phyloP scores from a whole-genome alignment of 2,797 vertebrate species.

The Manis crassicaudata region DNA sequence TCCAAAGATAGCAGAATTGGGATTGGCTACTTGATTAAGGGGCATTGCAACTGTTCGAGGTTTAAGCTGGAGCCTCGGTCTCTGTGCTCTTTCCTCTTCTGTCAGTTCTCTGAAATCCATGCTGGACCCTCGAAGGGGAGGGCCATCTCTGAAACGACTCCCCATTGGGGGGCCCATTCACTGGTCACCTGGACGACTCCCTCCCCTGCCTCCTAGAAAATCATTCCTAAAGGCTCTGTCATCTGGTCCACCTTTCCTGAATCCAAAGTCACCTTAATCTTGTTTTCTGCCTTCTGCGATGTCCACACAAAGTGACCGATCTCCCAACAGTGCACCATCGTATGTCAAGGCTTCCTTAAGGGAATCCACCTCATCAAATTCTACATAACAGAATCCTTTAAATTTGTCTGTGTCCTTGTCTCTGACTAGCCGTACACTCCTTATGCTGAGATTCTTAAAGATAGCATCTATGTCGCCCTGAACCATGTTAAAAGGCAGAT shows the following conservation, averaged over 20 bases:
- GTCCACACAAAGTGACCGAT: constrained; percentile 95
- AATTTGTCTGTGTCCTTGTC: constrained; percentile 99
- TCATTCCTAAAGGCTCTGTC: constrained; percentile 95
- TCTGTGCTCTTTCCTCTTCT: constrained; percentile 98
- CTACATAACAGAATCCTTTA: constrained; percentile 99
- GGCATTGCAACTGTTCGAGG: constrained; percentile 96
- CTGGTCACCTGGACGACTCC: constrained; percentile 92
- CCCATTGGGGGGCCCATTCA: constrained; percentile 87
- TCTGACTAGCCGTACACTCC: constrained; percentile 96
- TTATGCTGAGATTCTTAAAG: constrained; percentile 96
- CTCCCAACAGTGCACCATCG: constrained; percentile 94
- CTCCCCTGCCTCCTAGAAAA: constrained; percentile 93
- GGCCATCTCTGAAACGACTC: constrained; percentile 93
- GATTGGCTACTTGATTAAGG: constrained; percentile 99
- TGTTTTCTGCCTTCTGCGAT: constrained; percentile 98
- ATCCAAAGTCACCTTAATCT: constrained; percentile 96
- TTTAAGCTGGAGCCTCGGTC: constrained; percentile 97
- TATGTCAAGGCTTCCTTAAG: constrained; percentile 98
- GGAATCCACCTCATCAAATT: constrained; percentile 98
- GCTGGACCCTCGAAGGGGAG: constrained; percentile 89
- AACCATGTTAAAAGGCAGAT: constrained; percentile 97
- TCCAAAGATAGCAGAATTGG: constrained; percentile 98
- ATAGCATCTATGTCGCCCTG: constrained; percentile 99
- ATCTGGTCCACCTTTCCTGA: constrained; percentile 94
- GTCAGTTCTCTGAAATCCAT: constrained; percentile 98